phyloP scores from a whole-genome alignment of 2,113 vertebrate species.

The Channa maculata region DNA sequence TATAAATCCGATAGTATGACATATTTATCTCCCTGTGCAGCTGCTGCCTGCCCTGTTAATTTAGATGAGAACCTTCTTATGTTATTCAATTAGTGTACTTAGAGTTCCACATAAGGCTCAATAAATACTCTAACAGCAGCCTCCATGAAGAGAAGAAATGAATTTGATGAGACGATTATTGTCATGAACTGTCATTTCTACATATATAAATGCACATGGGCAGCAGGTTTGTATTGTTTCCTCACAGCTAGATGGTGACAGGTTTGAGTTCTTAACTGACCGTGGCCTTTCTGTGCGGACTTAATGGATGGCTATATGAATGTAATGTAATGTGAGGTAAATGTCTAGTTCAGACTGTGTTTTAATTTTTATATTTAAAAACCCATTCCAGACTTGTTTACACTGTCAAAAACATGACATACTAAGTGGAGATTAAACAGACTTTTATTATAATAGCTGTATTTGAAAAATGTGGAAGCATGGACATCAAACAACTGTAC shows the following conservation, averaged over 20 bases:
- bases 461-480: not conserved
- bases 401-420: conserved; percentile 15
- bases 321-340: conserved; percentile 11
- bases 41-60: conserved; percentile 25
- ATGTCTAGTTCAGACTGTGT: conserved; percentile 9
- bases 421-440: conserved; percentile 10
- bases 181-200: conserved; percentile 22
- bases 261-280: too few species aligned
- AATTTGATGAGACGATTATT: not conserved
- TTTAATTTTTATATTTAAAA: conserved; percentile 7
- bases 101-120: too few species aligned
- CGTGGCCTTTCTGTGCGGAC: too few species aligned
- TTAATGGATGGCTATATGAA: not conserved
- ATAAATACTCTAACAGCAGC: too few species aligned
- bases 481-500: not conserved
- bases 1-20: not conserved
- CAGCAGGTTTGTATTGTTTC: too few species aligned
- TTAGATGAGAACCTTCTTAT: conserved; percentile 1
- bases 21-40: conserved; percentile 32
- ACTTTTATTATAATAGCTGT: not conserved
- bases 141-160: too few species aligned
- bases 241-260: too few species aligned
- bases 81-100: too few species aligned
- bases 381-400: conserved; percentile 41
- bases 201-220: too few species aligned